Percentiles rank a stretch among this genome's conserved stretches.
Evolutionary conservation across 2,113 vertebrate genomes (phyloP).

Genomic region (Leptocoma aspasia): DNA sequence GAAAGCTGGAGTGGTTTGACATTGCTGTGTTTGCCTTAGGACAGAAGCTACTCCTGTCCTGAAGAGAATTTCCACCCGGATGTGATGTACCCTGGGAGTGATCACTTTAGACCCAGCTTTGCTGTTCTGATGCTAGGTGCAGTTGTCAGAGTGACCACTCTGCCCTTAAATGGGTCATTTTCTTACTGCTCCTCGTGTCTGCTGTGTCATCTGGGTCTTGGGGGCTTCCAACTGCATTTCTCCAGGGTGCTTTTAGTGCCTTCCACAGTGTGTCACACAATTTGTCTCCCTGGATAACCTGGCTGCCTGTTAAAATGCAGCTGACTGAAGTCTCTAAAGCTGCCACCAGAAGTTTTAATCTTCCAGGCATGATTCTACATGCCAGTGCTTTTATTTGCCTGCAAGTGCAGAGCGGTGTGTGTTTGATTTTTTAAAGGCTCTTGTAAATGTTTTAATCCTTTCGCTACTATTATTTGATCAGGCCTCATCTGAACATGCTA

Average conservation of each 20-base stretch:
- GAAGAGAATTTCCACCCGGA: background rate
- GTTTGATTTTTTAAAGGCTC: background rate
- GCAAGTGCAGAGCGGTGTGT: background rate
- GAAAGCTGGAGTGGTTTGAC: background rate
- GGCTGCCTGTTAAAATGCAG: background rate
- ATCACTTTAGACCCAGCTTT: background rate
- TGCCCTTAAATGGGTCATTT: background rate
- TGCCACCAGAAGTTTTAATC: conserved; percentile 29
- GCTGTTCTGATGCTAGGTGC: background rate
- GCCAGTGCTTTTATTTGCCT: conserved; percentile 12
- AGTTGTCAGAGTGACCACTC: background rate
- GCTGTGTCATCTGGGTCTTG: background rate
- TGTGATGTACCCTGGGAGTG: background rate
- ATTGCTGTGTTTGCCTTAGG: background rate
- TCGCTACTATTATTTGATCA: background rate
- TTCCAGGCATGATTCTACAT: conserved; percentile 46
- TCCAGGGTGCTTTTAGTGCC: background rate
- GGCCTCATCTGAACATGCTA: background rate
- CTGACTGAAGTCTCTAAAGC: background rate
- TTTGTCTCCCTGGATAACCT: background rate
- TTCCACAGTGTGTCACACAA: background rate
- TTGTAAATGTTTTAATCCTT: background rate
- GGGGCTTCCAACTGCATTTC: background rate
- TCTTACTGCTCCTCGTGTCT: background rate
- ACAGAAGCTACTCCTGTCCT: background rate